phyloP scores from a whole-genome alignment of 1,140 invertebrate genomes.

The Drosophila repleta region DNA sequence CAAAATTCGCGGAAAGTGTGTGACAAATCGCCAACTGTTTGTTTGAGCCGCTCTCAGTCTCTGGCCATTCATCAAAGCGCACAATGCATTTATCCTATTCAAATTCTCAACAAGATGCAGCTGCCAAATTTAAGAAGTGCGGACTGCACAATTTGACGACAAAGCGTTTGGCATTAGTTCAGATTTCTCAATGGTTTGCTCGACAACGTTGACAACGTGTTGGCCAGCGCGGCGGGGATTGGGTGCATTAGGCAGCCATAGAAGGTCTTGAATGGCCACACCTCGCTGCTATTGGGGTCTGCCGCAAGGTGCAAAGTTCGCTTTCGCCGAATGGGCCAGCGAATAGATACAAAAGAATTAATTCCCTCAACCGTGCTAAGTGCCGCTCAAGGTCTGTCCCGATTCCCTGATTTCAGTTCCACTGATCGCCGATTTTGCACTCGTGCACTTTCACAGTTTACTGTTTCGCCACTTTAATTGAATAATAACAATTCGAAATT shows the following conservation, averaged over 20 bases:
- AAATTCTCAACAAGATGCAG: constrained; percentile 26
- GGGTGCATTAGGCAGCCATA: constrained; percentile 52
- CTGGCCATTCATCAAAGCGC: constrained; percentile 27
- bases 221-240: constrained; percentile 39
- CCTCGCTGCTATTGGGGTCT: constrained; percentile 26
- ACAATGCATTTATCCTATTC: constrained; percentile 37
- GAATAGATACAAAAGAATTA: constrained; percentile 48
- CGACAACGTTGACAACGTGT: constrained; percentile 54
- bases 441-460: constrained; percentile 5
- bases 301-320: constrained; percentile 61
- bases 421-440: constrained; percentile 5
- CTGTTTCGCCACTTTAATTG: constrained; percentile 59
- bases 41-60: constrained; percentile 1
- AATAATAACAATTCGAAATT: constrained; percentile 57
- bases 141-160: constrained; percentile 44
- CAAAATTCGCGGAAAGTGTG: background rate
- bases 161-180: constrained; percentile 75
- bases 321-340: constrained; percentile 11
- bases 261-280: constrained; percentile 32
- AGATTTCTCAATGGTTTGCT: constrained; percentile 69
- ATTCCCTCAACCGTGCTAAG: constrained; percentile 50
- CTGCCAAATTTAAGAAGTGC: constrained; percentile 69
- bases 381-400: constrained; percentile 60
- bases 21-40: constrained; percentile 9
- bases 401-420: constrained; percentile 50